A percentile compares a stretch with the other conserved stretches of the same genome.
phyloP scores from a whole-genome alignment of 1,140 invertebrate genomes.

The Plodia interpunctella region DNA sequence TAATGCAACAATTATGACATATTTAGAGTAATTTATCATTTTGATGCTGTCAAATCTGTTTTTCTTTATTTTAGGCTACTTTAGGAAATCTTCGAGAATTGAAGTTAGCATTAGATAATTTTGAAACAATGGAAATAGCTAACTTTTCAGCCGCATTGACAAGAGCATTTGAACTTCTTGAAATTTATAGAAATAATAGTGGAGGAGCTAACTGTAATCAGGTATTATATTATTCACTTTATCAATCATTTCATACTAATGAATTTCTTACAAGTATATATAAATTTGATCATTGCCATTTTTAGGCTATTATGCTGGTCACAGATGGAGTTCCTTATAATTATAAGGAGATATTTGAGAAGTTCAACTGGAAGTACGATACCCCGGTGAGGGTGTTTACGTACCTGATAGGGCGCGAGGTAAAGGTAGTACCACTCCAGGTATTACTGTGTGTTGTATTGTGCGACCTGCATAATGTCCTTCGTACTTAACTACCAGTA shows the following conservation, averaged over 20 bases:
- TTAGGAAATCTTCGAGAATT: constrained; percentile 91
- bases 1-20: neutral
- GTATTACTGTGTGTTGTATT: constrained; percentile 76
- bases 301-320: constrained; percentile 97
- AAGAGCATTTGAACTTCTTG: constrained; percentile 92
- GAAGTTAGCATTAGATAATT: constrained; percentile 86
- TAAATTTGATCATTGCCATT: neutral
- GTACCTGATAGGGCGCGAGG: constrained; percentile 96
- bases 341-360: constrained; percentile 93
- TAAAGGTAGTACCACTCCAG: constrained; percentile 77
- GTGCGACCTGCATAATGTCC: constrained; percentile 73
- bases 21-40: neutral
- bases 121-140: constrained; percentile 92
- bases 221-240: constrained; percentile 37
- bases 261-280: neutral
- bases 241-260: neutral
- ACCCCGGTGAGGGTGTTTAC: constrained; percentile 97
- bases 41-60: neutral
- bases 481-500: constrained; percentile 64
- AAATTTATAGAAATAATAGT: constrained; percentile 77
- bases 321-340: constrained; percentile 98
- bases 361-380: constrained; percentile 88
- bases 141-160: constrained; percentile 95
- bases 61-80: constrained; percentile 82
- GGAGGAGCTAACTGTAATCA: constrained; percentile 82